Evolutionary conservation across 1,140 invertebrate genomes (phyloP).

Genomic region (Drosophila navojoa): DNA sequence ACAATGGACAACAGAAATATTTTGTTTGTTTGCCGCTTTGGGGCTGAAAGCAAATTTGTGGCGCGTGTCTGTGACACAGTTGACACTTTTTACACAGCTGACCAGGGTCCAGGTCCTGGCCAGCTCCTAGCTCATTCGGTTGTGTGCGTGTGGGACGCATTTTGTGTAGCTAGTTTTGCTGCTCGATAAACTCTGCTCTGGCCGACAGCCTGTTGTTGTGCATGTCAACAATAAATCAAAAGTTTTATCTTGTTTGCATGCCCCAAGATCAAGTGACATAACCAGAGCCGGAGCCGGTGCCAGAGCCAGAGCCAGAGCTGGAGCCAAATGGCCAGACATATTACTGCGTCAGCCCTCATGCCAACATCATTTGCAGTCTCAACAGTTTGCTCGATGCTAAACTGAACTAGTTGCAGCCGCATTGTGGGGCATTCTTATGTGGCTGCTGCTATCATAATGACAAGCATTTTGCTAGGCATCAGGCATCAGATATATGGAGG

Average conservation of each 20-base stretch:
- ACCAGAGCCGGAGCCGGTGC: not conserved
- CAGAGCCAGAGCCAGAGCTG: not conserved
- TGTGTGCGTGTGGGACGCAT: conserved; percentile 46
- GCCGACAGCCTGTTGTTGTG: conserved; percentile 57
- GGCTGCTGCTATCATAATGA: conserved; percentile 24
- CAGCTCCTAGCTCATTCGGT: conserved; percentile 3
- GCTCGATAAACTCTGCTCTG: conserved; percentile 34
- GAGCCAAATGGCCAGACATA: conserved; percentile 40
- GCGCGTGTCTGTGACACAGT: conserved; percentile 47
- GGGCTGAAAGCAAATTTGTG: conserved; percentile 23
- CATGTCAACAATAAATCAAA: conserved; percentile 82
- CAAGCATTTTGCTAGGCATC: conserved; percentile 12
- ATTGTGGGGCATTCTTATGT: conserved; percentile 24
- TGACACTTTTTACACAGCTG: conserved; percentile 42
- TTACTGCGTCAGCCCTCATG: conserved; percentile 24
- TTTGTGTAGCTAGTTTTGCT: conserved; percentile 49
- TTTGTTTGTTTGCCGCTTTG: conserved; percentile 19
- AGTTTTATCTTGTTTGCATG: conserved; percentile 74
- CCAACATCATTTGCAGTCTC: conserved; percentile 41
- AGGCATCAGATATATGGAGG: conserved; percentile 7
- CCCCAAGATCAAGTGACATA: conserved; percentile 18
- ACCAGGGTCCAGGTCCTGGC: not conserved
- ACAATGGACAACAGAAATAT: not conserved
- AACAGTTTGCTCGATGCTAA: conserved; percentile 26
- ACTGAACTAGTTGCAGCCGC: not conserved